Percentiles rank a stretch among this genome's conserved stretches.
These are phyloP conservation scores for Porphyrio hochstetteri DNA, from an alignment of 2,113 vertebrate genomes.

Conservation along the genomic window DNA sequence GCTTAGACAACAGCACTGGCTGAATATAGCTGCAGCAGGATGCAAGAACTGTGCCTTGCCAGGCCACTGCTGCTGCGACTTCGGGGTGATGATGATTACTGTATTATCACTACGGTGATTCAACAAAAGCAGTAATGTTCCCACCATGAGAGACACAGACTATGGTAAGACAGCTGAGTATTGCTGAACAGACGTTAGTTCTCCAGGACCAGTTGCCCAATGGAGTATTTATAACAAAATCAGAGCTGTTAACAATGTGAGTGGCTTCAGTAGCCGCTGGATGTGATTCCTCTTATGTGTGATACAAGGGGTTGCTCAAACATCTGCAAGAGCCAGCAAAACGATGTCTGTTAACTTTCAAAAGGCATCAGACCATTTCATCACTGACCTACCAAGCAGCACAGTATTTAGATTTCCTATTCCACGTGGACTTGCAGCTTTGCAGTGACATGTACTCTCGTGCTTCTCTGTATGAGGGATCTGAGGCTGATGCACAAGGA, in stretches of 20 bases:
- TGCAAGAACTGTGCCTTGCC: neutral
- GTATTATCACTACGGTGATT: neutral
- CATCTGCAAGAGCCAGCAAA: neutral
- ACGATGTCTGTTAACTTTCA: neutral
- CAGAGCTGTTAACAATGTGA: neutral
- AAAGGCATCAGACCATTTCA: neutral
- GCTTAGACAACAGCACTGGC: neutral
- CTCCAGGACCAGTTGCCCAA: neutral
- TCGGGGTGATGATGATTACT: neutral
- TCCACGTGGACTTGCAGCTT: neutral
- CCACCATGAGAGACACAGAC: neutral
- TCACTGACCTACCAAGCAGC: neutral
- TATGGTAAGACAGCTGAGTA: neutral
- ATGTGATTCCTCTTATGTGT: rapidly evolving
- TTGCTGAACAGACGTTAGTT: neutral
- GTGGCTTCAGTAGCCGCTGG: neutral
- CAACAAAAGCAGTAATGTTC: neutral
- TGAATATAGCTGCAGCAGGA: neutral
- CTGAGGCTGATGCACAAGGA: neutral
- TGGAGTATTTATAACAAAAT: neutral
- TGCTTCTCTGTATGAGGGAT: neutral
- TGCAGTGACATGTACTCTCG: neutral
- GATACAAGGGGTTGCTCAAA: neutral
- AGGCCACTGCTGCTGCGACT: neutral
- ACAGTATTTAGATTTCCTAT: neutral